A percentile compares a stretch with the other conserved stretches of the same genome.
These are phyloP conservation scores for Anastrepha obliqua DNA, from an alignment of 1,140 invertebrate species.

Conservation along the genomic window DNA sequence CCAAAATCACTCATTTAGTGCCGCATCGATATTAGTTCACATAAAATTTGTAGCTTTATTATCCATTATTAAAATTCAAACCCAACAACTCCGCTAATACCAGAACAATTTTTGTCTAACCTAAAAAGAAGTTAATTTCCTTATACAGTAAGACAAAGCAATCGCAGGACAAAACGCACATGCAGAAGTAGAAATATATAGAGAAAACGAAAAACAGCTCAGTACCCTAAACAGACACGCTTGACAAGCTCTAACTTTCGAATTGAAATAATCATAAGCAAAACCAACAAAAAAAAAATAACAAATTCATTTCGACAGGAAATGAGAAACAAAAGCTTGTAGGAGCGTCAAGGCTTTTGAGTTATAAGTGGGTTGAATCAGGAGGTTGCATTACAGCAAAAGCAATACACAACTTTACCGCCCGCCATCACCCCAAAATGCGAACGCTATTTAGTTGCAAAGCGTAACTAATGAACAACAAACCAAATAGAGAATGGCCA, in stretches of 20 bases:
- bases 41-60: too few relatives aligned
- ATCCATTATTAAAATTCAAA: neutral
- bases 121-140: neutral
- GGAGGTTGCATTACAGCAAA: neutral
- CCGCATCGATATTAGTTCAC: too few relatives aligned
- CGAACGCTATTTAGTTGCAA: neutral
- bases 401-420: neutral
- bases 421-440: neutral
- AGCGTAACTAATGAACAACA: constrained; percentile 34
- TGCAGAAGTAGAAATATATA: neutral
- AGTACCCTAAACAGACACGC: neutral
- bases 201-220: neutral
- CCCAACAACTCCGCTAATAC: neutral
- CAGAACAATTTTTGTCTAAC: neutral
- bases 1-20: too few relatives aligned
- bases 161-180: neutral
- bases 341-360: neutral
- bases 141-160: neutral
- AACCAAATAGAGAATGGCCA: constrained; percentile 37
- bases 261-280: neutral
- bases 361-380: neutral
- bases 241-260: neutral
- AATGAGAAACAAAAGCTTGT: constrained; percentile 29
- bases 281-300: neutral
- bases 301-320: constrained; percentile 28